These are phyloP conservation scores for Parasteatoda tepidariorum DNA, from an alignment of 1,140 invertebrate species.

Conservation along the genomic window DNA sequence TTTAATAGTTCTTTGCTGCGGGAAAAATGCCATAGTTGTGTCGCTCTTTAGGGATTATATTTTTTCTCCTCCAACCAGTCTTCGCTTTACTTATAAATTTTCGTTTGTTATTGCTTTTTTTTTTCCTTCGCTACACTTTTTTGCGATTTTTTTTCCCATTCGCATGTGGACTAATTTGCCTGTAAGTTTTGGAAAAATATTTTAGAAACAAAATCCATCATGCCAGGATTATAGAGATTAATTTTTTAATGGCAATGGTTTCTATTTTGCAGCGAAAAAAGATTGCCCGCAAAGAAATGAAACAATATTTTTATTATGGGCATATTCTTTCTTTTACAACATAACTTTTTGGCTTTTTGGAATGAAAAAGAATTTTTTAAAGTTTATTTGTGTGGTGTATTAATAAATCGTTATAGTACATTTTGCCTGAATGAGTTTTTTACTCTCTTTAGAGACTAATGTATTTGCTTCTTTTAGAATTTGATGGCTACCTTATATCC, in stretches of 20 bases:
- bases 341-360: no score
- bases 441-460: no score
- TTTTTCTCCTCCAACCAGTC: neutral
- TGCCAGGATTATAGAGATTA: constrained; percentile 51
- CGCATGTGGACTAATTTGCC: constrained; percentile 42
- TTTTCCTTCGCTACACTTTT: no score
- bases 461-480: no score
- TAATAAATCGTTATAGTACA: no score
- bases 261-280: constrained; percentile 7
- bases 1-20: constrained; percentile 41
- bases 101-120: constrained; percentile 22
- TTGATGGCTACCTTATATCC: no score
- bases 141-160: neutral
- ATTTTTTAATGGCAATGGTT: constrained; percentile 57
- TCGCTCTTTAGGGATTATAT: constrained; percentile 23
- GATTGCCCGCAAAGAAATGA: neutral
- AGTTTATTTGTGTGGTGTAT: no score
- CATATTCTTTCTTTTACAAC: constrained; percentile 21
- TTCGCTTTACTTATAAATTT: no score
- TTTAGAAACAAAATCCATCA: constrained; percentile 48
- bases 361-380: no score
- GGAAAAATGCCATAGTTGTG: constrained; percentile 31
- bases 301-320: constrained; percentile 52
- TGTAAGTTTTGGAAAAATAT: constrained; percentile 25
- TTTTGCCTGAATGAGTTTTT: no score